phyloP scores from a whole-genome alignment of 2,113 vertebrate genomes.

The Austrofundulus limnaeus region DNA sequence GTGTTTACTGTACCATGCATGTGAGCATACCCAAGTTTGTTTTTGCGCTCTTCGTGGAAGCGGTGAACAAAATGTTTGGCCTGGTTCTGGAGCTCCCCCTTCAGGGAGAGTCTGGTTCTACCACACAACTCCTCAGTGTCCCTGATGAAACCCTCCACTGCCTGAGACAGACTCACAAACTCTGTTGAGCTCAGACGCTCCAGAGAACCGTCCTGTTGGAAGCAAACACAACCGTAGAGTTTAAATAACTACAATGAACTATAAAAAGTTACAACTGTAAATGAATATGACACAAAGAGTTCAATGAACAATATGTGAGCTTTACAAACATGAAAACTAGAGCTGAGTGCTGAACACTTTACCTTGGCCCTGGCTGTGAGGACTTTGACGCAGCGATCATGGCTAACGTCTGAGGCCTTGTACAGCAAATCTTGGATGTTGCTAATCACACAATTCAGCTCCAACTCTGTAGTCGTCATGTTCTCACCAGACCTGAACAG shows the following conservation, averaged over 20 bases:
- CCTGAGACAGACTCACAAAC: conserved; percentile 90
- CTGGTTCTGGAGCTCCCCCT: conserved; percentile 95
- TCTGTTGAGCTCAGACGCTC: conserved; percentile 92
- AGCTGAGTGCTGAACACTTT: fast-evolving
- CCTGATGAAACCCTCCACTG: conserved; percentile 89
- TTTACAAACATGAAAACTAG: too few species aligned
- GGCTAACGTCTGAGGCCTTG: conserved; percentile 90
- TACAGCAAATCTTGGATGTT: conserved; percentile 88
- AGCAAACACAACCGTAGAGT: fast-evolving
- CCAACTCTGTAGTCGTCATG: conserved; percentile 89
- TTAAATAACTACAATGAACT: not conserved
- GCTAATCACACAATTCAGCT: conserved; percentile 87
- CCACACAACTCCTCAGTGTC: conserved; percentile 91
- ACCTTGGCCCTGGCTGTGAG: conserved; percentile 94
- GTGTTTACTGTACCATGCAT: not conserved
- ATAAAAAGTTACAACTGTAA: not conserved
- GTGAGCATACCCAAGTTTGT: conserved; percentile 86
- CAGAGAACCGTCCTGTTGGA: conserved; percentile 88
- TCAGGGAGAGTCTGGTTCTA: conserved; percentile 88
- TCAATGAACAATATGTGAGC: too few species aligned
- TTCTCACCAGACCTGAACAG: conserved; percentile 82
- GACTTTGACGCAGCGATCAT: conserved; percentile 95
- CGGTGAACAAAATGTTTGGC: conserved; percentile 95
- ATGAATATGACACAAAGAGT: not conserved
- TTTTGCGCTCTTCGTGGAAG: conserved; percentile 97